A percentile compares a stretch with the other conserved stretches of the same genome.
phyloP scores from a whole-genome alignment of 1,140 invertebrate genomes.

The Drosophila ercepeae region DNA sequence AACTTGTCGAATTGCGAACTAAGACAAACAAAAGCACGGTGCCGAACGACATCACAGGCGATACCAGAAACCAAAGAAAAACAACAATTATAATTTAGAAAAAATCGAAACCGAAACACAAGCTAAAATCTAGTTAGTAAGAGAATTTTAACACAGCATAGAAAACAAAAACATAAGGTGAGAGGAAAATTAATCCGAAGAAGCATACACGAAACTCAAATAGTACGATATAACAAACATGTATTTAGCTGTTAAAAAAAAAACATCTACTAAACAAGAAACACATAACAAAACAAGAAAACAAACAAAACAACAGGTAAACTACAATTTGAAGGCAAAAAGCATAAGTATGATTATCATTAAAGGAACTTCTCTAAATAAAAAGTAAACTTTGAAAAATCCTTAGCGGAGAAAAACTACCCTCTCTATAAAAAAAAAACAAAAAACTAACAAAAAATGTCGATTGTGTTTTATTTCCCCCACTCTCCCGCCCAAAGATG shows the following conservation, averaged over 20 bases:
- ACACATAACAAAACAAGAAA: slow-evolving; percentile 30
- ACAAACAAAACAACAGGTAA: slow-evolving; percentile 52
- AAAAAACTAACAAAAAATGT: slow-evolving; percentile 63
- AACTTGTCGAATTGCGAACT: slow-evolving; percentile 81
- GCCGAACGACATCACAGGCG: slow-evolving; percentile 55
- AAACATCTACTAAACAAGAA: slow-evolving; percentile 41
- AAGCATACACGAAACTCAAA: slow-evolving; percentile 54
- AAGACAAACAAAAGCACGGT: slow-evolving; percentile 65
- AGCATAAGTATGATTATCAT: slow-evolving; percentile 82
- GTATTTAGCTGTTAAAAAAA: slow-evolving; percentile 77
- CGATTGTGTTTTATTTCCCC: slow-evolving; percentile 77
- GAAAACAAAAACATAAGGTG: slow-evolving; percentile 21
- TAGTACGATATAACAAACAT: slow-evolving; percentile 68
- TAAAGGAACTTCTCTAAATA: slow-evolving; percentile 81
- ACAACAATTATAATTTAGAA: slow-evolving; percentile 76
- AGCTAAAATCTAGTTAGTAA: slow-evolving; percentile 60
- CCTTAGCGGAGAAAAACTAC: slow-evolving; percentile 79
- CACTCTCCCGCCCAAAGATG: slow-evolving; percentile 18
- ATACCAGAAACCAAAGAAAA: slow-evolving; percentile 68
- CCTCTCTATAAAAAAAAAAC: slow-evolving; percentile 73
- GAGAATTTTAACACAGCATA: slow-evolving; percentile 79
- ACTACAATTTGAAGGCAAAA: slow-evolving; percentile 28
- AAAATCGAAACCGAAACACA: slow-evolving; percentile 36
- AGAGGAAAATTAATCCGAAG: slow-evolving; percentile 47
- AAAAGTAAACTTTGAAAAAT: slow-evolving; percentile 82